Conservation (phyloP, 53 echinoderm and acorn worm species). For the Crossaster papposus region DNA sequence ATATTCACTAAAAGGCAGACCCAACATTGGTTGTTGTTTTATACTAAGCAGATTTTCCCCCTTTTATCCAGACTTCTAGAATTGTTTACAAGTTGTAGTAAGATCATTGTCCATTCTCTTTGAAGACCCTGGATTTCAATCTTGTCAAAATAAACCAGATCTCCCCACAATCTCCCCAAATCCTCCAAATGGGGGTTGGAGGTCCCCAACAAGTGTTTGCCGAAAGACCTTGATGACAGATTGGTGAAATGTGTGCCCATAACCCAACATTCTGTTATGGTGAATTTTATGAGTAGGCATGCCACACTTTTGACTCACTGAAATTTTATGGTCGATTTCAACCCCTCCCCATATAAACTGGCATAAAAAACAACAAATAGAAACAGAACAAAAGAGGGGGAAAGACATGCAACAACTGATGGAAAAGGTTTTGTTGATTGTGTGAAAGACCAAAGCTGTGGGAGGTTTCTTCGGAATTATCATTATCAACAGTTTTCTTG, state of each 20-base stretch:
- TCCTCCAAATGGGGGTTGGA: slow-evolving; percentile 21
- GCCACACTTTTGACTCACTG: slow-evolving; percentile 20
- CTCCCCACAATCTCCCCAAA: slow-evolving; percentile 13
- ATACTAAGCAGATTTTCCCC: neutral
- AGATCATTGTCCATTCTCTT: slow-evolving; percentile 10
- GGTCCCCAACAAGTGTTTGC: slow-evolving; percentile 29
- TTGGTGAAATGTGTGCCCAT: neutral
- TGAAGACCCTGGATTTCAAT: neutral
- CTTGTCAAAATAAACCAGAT: slow-evolving; percentile 43
- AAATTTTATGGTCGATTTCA: neutral
- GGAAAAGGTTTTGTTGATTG: slow-evolving; percentile 28
- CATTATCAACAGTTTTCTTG: neutral
- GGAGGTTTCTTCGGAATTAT: slow-evolving; percentile 2
- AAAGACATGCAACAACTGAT: slow-evolving; percentile 5
- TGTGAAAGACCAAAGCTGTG: neutral
- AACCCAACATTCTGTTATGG: slow-evolving; percentile 40
- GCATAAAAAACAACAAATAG: too few species aligned
- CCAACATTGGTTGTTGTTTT: neutral
- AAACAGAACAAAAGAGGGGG: neutral
- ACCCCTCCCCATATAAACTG: neutral
- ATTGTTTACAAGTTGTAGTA: slow-evolving; percentile 28
- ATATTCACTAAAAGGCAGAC: neutral
- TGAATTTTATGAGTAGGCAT: neutral
- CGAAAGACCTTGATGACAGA: slow-evolving; percentile 13
- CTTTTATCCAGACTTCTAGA: neutral